phyloP scores from a whole-genome alignment of 2,888 invertebrate genomes.

The Papilio demoleus region DNA sequence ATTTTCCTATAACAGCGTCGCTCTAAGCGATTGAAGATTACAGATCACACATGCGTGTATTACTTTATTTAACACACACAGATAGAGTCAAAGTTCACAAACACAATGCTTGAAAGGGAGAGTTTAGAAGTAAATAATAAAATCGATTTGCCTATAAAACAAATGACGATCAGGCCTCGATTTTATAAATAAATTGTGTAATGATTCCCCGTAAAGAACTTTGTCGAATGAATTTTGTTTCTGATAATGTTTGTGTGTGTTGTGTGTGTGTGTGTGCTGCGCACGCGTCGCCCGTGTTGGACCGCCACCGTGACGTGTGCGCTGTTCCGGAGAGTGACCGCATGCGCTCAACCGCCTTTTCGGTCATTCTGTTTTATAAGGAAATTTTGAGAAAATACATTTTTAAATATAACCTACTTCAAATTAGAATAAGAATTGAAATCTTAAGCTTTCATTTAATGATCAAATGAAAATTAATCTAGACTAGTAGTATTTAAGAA shows the following conservation, averaged over 20 bases:
- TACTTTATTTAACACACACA: neutral
- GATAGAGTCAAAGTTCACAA: neutral
- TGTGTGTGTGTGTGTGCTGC: slow-evolving; percentile 43
- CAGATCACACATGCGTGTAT: slow-evolving; percentile 42
- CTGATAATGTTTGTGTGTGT: no score
- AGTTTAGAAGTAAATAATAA: no score
- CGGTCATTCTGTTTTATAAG: slow-evolving; percentile 31
- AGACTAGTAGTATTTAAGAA: no score
- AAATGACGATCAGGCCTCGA: no score
- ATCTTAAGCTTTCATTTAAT: no score
- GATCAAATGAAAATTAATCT: no score
- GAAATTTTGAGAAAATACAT: slow-evolving; percentile 29
- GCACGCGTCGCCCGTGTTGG: slow-evolving; percentile 51
- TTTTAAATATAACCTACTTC: no score
- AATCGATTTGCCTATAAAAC: no score
- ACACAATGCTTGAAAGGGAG: no score
- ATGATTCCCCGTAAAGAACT: neutral
- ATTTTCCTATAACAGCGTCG: slow-evolving; percentile 50
- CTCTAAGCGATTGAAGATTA: slow-evolving; percentile 66
- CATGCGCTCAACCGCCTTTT: slow-evolving; percentile 48
- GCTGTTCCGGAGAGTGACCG: slow-evolving; percentile 70
- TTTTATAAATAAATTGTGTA: no score
- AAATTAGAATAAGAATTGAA: no score
- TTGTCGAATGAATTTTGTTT: no score
- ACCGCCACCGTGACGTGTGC: slow-evolving; percentile 69